Conservation (phyloP, 2,888 invertebrate species). For the Serrognathus titanus region DNA sequence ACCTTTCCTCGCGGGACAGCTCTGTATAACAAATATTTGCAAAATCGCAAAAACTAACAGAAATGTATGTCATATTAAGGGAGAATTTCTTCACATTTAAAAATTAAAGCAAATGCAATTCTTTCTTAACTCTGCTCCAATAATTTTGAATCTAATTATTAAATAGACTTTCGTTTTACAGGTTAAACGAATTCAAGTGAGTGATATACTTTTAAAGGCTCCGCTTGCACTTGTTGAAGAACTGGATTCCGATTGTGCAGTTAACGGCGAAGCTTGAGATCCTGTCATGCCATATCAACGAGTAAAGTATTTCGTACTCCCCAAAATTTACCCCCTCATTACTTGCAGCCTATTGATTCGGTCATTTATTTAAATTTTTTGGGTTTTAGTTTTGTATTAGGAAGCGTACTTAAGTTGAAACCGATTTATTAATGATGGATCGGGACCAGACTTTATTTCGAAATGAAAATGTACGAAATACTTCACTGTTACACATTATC, state of each 20-base stretch:
- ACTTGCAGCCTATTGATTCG: neutral
- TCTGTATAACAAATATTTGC: too few relatives aligned
- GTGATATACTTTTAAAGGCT: conserved; percentile 43
- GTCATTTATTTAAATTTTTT: neutral
- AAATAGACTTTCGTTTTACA: conserved; percentile 31
- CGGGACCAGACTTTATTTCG: conserved; percentile 6
- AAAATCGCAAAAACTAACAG: too few relatives aligned
- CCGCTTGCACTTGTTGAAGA: conserved; percentile 47
- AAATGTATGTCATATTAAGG: too few relatives aligned
- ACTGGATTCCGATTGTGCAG: conserved; percentile 30
- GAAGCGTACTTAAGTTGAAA: too few relatives aligned
- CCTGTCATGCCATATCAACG: conserved; percentile 25
- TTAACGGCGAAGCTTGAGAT: conserved; percentile 21
- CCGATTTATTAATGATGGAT: conserved; percentile 1
- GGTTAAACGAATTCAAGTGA: conserved; percentile 44
- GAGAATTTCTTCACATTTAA: too few relatives aligned
- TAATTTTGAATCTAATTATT: too few relatives aligned
- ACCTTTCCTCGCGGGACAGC: too few relatives aligned
- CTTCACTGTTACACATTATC: conserved; percentile 13
- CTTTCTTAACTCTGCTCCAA: too few relatives aligned
- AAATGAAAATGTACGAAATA: conserved; percentile 15
- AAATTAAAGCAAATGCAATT: too few relatives aligned
- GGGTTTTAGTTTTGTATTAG: neutral
- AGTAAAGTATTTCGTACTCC: conserved; percentile 22
- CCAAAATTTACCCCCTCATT: neutral